Evolutionary conservation across 2,888 invertebrate species (phyloP).

Genomic region (Zeuzera pyrina): DNA sequence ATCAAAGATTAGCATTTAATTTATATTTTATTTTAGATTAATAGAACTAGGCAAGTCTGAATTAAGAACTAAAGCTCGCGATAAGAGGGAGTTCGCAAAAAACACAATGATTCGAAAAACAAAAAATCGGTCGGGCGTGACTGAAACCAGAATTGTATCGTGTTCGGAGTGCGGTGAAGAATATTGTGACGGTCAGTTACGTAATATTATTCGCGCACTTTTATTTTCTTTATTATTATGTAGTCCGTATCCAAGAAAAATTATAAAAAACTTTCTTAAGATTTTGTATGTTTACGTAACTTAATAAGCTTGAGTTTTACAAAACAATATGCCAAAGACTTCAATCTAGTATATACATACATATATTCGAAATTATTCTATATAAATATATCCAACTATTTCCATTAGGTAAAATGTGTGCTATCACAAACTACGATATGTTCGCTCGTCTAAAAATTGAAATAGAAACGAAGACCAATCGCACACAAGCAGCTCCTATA

Average conservation of each 20-base stretch:
- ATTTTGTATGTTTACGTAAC: no score
- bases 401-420: conserved; percentile 59
- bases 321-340: neutral
- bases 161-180: conserved; percentile 90
- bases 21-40: conserved; percentile 62
- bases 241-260: no score
- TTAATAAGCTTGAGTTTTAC: no score
- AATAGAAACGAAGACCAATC: conserved; percentile 48
- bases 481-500: conserved; percentile 31
- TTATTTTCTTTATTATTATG: no score
- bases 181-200: conserved; percentile 80
- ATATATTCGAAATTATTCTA: neutral
- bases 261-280: no score
- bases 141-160: conserved; percentile 82
- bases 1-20: neutral
- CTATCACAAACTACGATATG: conserved; percentile 65
- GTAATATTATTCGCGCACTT: no score
- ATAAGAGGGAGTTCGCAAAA: conserved; percentile 77
- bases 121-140: conserved; percentile 88
- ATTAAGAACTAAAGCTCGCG: conserved; percentile 79
- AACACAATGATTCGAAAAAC: conserved; percentile 80
- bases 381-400: neutral
- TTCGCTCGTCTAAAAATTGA: conserved; percentile 60
- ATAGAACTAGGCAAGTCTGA: conserved; percentile 88
- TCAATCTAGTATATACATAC: neutral